Conservation (phyloP, 2,888 invertebrate genomes). For the Isoperla grammatica region DNA sequence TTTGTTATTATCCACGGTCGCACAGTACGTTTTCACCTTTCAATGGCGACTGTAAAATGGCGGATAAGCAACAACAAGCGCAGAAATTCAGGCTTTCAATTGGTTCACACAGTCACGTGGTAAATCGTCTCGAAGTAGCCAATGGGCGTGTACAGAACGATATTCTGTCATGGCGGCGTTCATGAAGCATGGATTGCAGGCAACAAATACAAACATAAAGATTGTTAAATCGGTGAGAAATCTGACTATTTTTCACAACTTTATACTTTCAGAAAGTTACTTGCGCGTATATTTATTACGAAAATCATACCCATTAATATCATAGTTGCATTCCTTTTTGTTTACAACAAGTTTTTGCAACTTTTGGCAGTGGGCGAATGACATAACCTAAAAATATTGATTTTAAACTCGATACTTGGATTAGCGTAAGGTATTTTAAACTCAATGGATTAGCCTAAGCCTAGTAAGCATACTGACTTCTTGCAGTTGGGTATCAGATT, state of each 20-base stretch:
- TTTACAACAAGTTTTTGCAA: neutral
- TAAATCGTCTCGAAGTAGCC: constrained; percentile 24
- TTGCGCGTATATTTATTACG: too few relatives aligned
- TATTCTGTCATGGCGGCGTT: constrained; percentile 53
- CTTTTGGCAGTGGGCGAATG: neutral
- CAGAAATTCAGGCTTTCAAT: constrained; percentile 48
- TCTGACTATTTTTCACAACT: too few relatives aligned
- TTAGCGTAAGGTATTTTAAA: too few relatives aligned
- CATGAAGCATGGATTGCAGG: constrained; percentile 49
- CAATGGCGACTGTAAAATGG: constrained; percentile 92
- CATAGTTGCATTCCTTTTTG: too few relatives aligned
- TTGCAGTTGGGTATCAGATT: too few relatives aligned
- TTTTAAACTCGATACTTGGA: too few relatives aligned
- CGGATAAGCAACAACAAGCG: constrained; percentile 79
- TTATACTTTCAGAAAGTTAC: too few relatives aligned
- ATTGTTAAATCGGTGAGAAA: too few relatives aligned
- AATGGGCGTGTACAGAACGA: neutral
- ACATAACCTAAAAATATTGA: too few relatives aligned
- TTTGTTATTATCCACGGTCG: constrained; percentile 58
- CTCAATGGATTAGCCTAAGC: too few relatives aligned
- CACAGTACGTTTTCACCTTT: constrained; percentile 78
- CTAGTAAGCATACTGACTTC: too few relatives aligned
- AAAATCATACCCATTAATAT: too few relatives aligned
- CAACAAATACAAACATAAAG: constrained; percentile 15
- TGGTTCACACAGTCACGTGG: constrained; percentile 40